Base-by-base conservation (phyloP, 2,113 vertebrate species). In the Xiphophorus couchianus region DNA sequence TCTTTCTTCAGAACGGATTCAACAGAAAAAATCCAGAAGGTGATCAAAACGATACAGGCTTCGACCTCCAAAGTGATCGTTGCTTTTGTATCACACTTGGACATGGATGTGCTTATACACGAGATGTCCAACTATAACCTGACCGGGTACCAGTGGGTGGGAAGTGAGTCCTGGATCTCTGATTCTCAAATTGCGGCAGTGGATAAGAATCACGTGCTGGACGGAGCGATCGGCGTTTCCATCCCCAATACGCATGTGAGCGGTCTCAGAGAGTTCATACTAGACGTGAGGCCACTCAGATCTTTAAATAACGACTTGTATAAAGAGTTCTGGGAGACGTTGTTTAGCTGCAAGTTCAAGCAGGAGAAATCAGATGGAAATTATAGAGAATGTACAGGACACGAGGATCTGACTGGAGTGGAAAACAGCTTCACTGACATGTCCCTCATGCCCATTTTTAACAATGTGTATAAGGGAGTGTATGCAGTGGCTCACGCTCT, bases 131-230 rank as follows among this genome's bases (percentile, higher is more conserved):
- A 33, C 9, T 76, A 94, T 19, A 94, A 95, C 69, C 28, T 95
- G 42, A 91, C 83, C 15, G 93, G 93, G 1, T 93, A 85, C 44
- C 94, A 94, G 85, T 95, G 94, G 94, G 92, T 95, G 0, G 94
- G 93, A 3, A 93, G 80, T 2, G 94, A 95, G 31, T 44, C 27
- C 0, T 95, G 94, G 94, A 94, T 95, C n/a, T 84, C 78, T 64
- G 92, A 95, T 70, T 86, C 87, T 1, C 86, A 89, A 63, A 89
- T 76, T 7, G 90, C 90, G 65, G 37, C 74, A 14, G 29, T 77
- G 54, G 89, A 94, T 25, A 72, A 62, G 0, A 81, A 90, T 66
- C 88, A 88, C 13, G 74, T 93, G 62, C 71, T 95, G 69, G 69
- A 90, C 44, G 94, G 94, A 29, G 87, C 94, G 0, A 86, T 95